A percentile compares a stretch with the other conserved stretches of the same genome.
Conservation (phyloP, 1,140 invertebrate genomes). For the Bombus turneri region DNA sequence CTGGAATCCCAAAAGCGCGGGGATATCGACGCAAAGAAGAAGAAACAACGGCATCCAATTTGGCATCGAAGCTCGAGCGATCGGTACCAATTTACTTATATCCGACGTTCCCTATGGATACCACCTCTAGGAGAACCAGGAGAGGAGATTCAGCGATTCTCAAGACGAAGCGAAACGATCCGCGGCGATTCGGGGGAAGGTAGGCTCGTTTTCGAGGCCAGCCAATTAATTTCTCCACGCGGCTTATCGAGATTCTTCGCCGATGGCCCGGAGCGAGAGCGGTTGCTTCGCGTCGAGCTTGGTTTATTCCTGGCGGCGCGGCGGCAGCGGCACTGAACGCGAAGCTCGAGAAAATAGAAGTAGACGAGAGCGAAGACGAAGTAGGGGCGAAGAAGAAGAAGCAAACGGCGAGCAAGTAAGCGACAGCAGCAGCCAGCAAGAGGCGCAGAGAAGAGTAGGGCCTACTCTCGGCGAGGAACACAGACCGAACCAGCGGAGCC, state of each 20-base stretch:
- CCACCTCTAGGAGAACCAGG: neutral
- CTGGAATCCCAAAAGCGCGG: neutral
- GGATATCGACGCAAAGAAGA: neutral
- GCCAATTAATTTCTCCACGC: constrained; percentile 78
- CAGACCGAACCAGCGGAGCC: constrained; percentile 17
- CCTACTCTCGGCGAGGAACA: constrained; percentile 54
- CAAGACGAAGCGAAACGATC: neutral
- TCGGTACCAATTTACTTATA: constrained; percentile 2
- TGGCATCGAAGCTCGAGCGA: neutral
- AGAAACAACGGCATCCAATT: neutral
- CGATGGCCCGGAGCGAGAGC: constrained; percentile 73
- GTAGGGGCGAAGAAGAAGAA: constrained; percentile 33
- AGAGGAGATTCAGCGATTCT: constrained; percentile 17
- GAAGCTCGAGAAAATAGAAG: constrained; percentile 60
- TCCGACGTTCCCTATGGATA: neutral
- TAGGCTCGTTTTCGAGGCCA: constrained; percentile 63
- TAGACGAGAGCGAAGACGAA: constrained; percentile 30
- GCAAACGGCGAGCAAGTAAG: neutral
- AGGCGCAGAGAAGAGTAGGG: constrained; percentile 34
- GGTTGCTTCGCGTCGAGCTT: constrained; percentile 53
- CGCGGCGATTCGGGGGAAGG: constrained; percentile 6
- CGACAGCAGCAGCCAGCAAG: neutral
- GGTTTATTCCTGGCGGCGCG: constrained; percentile 73
- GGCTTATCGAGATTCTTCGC: constrained; percentile 76
- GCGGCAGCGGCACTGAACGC: constrained; percentile 48